phyloP scores from a whole-genome alignment of 2,113 vertebrate genomes.

The Petrocephalus zakoni region DNA sequence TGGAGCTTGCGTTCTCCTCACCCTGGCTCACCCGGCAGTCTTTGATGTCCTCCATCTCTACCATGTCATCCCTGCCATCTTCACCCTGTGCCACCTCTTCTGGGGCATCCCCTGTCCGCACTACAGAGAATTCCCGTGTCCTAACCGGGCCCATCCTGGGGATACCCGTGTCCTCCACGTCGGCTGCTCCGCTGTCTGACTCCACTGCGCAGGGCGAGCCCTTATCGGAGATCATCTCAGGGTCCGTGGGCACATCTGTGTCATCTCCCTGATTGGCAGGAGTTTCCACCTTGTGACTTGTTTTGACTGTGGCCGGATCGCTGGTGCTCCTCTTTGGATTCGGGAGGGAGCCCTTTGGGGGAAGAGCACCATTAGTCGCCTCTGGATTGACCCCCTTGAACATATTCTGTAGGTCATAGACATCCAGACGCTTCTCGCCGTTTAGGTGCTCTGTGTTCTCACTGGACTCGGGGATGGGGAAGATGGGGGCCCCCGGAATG shows the following conservation, averaged over 20 bases:
- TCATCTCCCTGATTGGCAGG: slow-evolving; percentile 17
- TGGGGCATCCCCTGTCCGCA: slow-evolving; percentile 38
- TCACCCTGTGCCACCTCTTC: slow-evolving; percentile 3
- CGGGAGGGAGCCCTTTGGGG: slow-evolving; percentile 41
- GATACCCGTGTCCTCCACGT: slow-evolving; percentile 20
- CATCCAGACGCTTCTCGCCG: slow-evolving; percentile 39
- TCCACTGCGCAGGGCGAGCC: not conserved
- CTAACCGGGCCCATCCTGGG: slow-evolving; percentile 43
- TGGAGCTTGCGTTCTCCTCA: slow-evolving; percentile 8
- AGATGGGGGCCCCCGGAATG: slow-evolving; percentile 58
- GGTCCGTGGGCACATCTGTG: not conserved
- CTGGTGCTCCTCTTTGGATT: slow-evolving; percentile 45
- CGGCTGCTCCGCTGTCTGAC: not conserved
- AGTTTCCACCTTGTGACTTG: not conserved
- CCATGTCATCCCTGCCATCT: slow-evolving; percentile 46
- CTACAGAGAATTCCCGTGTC: slow-evolving; percentile 46
- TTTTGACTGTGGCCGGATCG: slow-evolving; percentile 38
- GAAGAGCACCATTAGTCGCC: slow-evolving; percentile 36
- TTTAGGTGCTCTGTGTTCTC: slow-evolving; percentile 50
- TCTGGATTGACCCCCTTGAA: slow-evolving; percentile 48
- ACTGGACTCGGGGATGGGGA: slow-evolving; percentile 30
- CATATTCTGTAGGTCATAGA: slow-evolving; percentile 58
- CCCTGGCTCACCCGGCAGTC: slow-evolving; percentile 45
- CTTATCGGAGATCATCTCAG: slow-evolving; percentile 17
- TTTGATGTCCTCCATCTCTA: slow-evolving; percentile 51